Percentiles rank a stretch among this genome's conserved stretches.
These are phyloP conservation scores for Toxotes lorentzi DNA, from an alignment of 2,797 vertebrate genomes.

Conservation along the genomic window DNA sequence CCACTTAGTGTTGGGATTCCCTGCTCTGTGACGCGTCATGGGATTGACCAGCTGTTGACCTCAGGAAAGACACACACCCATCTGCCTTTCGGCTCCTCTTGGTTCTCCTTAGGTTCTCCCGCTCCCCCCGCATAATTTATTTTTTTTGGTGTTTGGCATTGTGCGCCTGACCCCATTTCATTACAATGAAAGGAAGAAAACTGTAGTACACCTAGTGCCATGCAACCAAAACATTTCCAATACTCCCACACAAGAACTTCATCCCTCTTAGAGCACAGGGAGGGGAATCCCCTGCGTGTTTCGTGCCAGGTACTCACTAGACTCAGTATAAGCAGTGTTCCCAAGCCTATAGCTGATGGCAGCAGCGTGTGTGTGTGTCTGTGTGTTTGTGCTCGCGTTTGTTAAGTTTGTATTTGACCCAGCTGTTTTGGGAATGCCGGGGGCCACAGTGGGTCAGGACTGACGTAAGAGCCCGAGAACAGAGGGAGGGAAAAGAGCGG, in stretches of 20 bases:
- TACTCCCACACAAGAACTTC: conserved; percentile 61
- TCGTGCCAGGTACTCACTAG: conserved; percentile 76
- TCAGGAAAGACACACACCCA: conserved; percentile 63
- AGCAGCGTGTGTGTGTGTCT: conserved; percentile 47
- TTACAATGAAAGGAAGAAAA: conserved; percentile 75
- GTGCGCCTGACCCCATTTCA: conserved; percentile 14
- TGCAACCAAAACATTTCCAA: conserved; percentile 67
- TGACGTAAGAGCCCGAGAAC: conserved; percentile 75
- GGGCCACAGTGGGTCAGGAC: conserved; percentile 69
- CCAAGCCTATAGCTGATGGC: conserved; percentile 58
- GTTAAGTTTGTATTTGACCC: conserved; percentile 79
- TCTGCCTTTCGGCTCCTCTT: conserved; percentile 20
- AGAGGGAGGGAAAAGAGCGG: conserved; percentile 23
- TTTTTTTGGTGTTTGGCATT: conserved; percentile 12
- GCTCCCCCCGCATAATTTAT: conserved; percentile 16
- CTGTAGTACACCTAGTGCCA: conserved; percentile 43
- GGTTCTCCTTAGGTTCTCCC: conserved; percentile 1
- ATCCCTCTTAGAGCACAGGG: conserved; percentile 26
- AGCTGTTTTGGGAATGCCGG: conserved; percentile 81
- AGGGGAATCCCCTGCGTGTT: conserved; percentile 73
- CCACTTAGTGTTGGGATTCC: conserved; percentile 71
- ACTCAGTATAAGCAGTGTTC: conserved; percentile 51
- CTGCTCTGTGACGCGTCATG: conserved; percentile 64
- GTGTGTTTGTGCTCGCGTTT: conserved; percentile 59
- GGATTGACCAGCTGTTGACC: conserved; percentile 63